Percentiles rank a stretch among this genome's conserved stretches.
phyloP scores from a whole-genome alignment of 2,113 vertebrate species.

The Laticauda laticaudata region DNA sequence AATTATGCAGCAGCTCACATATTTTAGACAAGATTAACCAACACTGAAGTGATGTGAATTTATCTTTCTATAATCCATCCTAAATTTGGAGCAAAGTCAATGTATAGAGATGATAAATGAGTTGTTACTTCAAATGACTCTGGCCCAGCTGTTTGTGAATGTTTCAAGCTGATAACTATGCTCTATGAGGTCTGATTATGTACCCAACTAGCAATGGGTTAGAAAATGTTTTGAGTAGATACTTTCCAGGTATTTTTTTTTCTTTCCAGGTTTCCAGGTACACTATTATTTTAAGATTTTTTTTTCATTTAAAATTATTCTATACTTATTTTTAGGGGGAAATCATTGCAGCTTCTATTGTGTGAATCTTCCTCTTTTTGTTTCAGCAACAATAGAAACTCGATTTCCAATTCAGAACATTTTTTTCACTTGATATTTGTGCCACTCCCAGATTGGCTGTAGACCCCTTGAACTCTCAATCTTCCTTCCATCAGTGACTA shows the following conservation, averaged over 20 bases:
- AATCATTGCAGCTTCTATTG: not conserved
- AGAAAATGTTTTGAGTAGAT: not conserved
- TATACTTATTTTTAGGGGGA: not conserved
- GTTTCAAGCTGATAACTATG: slow-evolving; percentile 17
- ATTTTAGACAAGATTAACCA: not conserved
- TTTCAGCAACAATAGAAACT: not conserved
- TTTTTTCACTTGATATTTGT: not conserved
- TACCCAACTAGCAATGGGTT: not conserved
- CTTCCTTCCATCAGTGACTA: not conserved
- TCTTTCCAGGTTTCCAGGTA: not conserved
- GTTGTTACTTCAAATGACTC: not conserved
- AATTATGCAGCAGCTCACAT: not conserved
- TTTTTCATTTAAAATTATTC: not conserved
- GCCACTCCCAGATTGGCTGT: not conserved
- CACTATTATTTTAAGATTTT: not conserved
- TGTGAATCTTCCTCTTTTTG: not conserved
- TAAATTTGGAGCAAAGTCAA: slow-evolving; percentile 8
- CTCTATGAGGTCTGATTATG: slow-evolving; percentile 3
- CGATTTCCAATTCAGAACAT: not conserved
- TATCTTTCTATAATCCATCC: not conserved
- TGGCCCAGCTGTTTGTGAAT: slow-evolving; percentile 3
- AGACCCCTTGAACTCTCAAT: not conserved
- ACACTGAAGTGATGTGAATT: not conserved
- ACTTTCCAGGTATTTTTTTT: not conserved
- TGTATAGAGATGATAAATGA: slow-evolving; percentile 23